Evolutionary conservation across 64 coral and sea anemone species (phyloP).

Genomic region (Actinia equina): DNA sequence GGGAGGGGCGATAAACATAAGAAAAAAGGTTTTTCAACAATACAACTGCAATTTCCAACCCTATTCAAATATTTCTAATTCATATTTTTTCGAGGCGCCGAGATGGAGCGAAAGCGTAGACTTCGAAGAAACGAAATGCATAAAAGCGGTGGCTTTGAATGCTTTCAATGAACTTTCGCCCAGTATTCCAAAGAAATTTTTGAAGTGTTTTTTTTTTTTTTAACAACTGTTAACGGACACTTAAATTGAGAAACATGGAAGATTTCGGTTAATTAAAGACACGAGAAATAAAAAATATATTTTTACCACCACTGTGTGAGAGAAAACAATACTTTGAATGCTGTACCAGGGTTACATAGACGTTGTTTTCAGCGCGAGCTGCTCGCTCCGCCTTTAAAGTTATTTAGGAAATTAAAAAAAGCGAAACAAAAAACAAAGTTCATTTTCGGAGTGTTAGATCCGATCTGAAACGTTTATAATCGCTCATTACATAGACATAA

Average conservation of each 20-base stretch:
- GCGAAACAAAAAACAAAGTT: conserved; percentile 2
- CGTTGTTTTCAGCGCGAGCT: not conserved
- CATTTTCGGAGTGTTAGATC: not conserved
- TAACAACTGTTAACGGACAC: not conserved
- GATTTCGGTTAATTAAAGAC: not conserved
- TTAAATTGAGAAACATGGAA: not conserved
- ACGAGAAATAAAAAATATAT: not conserved
- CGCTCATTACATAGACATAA: not conserved
- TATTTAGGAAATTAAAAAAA: conserved; percentile 10
- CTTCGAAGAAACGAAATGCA: not conserved
- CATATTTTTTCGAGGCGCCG: not conserved
- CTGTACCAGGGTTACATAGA: not conserved
- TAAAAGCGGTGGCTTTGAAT: not conserved
- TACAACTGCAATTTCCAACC: no score
- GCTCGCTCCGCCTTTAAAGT: not conserved
- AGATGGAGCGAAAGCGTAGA: not conserved
- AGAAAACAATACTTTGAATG: not conserved
- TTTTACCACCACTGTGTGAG: not conserved
- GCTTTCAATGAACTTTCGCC: not conserved
- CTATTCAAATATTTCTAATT: not conserved
- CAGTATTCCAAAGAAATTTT: not conserved
- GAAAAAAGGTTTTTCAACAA: no score
- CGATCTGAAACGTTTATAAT: not conserved
- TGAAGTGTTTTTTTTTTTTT: not conserved
- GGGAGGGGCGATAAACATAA: no score